Conservation (phyloP, 2,888 invertebrate species). For the Vanessa cardui region DNA sequence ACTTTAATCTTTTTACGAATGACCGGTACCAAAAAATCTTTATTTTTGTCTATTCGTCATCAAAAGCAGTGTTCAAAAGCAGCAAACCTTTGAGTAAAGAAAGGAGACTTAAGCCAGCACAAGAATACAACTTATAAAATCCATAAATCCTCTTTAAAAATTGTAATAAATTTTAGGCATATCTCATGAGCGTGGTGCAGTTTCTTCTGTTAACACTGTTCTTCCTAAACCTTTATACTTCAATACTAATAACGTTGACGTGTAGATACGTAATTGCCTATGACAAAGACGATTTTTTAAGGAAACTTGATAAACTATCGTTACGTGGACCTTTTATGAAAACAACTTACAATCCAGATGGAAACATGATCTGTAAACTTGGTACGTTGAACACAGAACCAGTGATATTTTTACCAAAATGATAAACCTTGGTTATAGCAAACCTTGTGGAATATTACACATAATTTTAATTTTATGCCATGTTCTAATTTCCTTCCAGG, state of each 20-base stretch:
- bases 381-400: constrained; percentile 46
- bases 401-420: background rate
- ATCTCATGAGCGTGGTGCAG: constrained; percentile 76
- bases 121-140: too few relatives aligned
- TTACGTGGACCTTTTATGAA: constrained; percentile 54
- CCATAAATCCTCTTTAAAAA: background rate
- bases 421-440: too few relatives aligned
- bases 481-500: constrained; percentile 49
- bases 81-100: too few relatives aligned
- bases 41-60: too few relatives aligned
- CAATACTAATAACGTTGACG: constrained; percentile 66
- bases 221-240: constrained; percentile 73
- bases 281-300: constrained; percentile 53
- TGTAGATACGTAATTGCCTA: constrained; percentile 65
- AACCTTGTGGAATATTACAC: too few relatives aligned
- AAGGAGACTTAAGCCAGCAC: too few relatives aligned
- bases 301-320: constrained; percentile 50
- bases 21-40: too few relatives aligned
- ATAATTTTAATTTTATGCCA: background rate
- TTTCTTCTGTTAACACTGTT: constrained; percentile 74
- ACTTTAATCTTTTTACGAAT: too few relatives aligned
- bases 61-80: too few relatives aligned
- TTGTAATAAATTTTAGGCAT: constrained; percentile 60
- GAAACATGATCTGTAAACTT: constrained; percentile 68
- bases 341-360: constrained; percentile 55